Evolutionary conservation across 2,797 vertebrate species (phyloP), one percentile per base, ranked within the genome.

Genomic region (Catostomus latipinnis): DNA sequence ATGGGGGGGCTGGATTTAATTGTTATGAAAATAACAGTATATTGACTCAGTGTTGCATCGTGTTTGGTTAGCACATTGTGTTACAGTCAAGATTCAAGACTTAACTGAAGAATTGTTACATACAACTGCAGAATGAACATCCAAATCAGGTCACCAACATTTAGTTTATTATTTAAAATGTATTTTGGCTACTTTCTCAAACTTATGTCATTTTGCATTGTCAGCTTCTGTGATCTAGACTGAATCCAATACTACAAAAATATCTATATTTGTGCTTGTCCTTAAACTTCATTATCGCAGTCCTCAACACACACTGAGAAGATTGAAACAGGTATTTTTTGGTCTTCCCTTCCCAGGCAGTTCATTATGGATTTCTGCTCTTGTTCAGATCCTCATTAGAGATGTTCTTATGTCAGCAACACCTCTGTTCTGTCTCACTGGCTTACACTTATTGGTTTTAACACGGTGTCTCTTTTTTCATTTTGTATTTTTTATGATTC

Each of bases 351-450:
- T 78, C 18, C 12, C 49, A 2, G 43, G 50, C 45, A 14, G 45
- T 57, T 78, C 16, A 43, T 81, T 78, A 71, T 9, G 9, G 22
- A 50, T 60, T 1, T 46, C 9, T 16, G 56, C 1, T 46, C 13
- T 48, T 12, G 48, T 22, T 62, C 50, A 54, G 12, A 7, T 69
- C 57, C 6, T 67, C 34, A 58, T 60, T 78, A 48, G 63, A 57
- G 11, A 52, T 48, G 8, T 48, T 16, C 67, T 70, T 45, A 16
- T 12, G 16, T 14, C 34, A 34, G 4, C 34, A 34, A 43, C 68
- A 63, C 58, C 50, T 60, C 50, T 46, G 57, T 53, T 54, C n/a
- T 54, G 6, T 56, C 9, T 85, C 54, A 10, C 65, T 71, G 2
- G 43, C 67, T 50, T 8, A 43, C 12, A 22, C n/a, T 57, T 45